Evolutionary conservation across 2,797 vertebrate species (phyloP), one percentile per base, ranked within the genome.

Genomic region (Babyrousa celebensis): DNA sequence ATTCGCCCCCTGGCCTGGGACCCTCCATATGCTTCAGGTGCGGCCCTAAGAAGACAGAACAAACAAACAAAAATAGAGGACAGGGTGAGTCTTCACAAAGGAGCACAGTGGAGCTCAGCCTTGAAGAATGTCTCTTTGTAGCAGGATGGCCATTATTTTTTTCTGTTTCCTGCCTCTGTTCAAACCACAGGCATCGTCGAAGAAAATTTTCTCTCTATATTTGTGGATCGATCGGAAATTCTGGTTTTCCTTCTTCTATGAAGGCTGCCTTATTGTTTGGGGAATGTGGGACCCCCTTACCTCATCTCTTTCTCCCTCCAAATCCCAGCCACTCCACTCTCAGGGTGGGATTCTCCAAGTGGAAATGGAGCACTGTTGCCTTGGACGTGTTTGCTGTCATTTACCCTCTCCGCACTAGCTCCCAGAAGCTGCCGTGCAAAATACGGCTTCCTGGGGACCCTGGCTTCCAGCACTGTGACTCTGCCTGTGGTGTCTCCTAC

Each of bases 371-470:
- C 20, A 1, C 17, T 20, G 27, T 20, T 21, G 62, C 72, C 63
- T 16, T 65, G 40, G 54, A 58, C n/a, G 75, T 29, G 0, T 2
- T 54, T 10, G 11, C 25, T 27, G 20, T 80, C 85, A 40, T 58
- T 65, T 79, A 48, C 89, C 65, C 27, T 1, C 63, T 89, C 54
- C 16, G 0, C 21, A 21, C n/a, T 65, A 60, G 54, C 68, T 90
- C 68, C 32, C 14, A 2, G 8, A 97, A 75, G 85, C 58, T 84
- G 10, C 62, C 23, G 0, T 52, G 56, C 32, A 70, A 95, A 90
- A 63, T 43, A 96, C 0, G 21, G 67, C 29, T 79, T 95, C 94
- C 67, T 7, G 48, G 40, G 96, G 65, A 97, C 43, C 40, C 40
- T 62, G 9, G 32, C 74, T 95, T 79, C 93, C 5, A 93, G 71